Base-by-base conservation (phyloP, 1,140 invertebrate species). In the Papilio machaon region DNA sequence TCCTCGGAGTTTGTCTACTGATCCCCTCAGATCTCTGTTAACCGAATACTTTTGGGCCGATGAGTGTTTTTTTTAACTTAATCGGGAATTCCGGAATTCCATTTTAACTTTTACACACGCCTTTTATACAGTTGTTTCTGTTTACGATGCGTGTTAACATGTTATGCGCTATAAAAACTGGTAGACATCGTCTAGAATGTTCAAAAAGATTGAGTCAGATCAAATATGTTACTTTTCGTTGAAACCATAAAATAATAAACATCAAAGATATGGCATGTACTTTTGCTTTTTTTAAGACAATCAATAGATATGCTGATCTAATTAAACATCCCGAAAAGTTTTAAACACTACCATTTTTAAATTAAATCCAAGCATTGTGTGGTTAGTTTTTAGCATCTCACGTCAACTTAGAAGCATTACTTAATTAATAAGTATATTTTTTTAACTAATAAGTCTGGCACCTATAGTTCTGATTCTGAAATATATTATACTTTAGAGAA, bases 11-110 rank as follows among this genome's bases (percentile, higher is more conserved):
- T 87, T 85, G 85, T 83, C 77, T 79, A 78, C 79, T 86, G 88
- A 90, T 87, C 86, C 87, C 58, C 83, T 84, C 82, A 87, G 88
- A 91, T 92, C 87, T 90, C 87, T 88, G 85, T 86, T 87, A 87
- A 86, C 87, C 85, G 87, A 92, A 91, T 87, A 88, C 90, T 87
- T 82, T 82, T 78, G 80, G 85, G 83, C 85, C 81, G 84, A 82
- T 84, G 82, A 87, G 80, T 85, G 80, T 85, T 90, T 89, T 43
- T 91, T 89, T 88, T 88, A 89, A 91, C 88, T 91, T 88, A 86
- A 90, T 89, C 85, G 85, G 73, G 82, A 87, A 89, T 85, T 85
- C 85, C 80, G 82, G 80, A 84, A 85, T 87, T 81, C 81, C 80
- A 79, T 81, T 82, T 85, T 83, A 84, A 86, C 83, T 88, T 81